Evolutionary conservation across 2,797 vertebrate genomes (phyloP).

Genomic region (Percopsis omiscomaycus): DNA sequence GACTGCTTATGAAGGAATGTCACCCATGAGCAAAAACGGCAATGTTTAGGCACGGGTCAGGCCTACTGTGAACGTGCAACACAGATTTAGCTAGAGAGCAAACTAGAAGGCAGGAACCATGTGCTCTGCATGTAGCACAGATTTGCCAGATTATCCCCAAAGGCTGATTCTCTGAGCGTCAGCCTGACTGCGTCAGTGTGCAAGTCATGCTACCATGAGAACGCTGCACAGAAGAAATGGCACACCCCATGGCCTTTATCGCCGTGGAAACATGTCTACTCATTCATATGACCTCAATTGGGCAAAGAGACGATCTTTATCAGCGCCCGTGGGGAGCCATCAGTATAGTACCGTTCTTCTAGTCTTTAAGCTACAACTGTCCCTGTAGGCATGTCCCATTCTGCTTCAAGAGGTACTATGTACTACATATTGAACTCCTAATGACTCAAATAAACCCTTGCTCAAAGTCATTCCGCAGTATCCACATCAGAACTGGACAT

Average conservation of each 20-base stretch:
- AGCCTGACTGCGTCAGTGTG: slow-evolving; percentile 5
- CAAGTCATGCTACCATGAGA: background rate
- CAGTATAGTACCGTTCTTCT: no score
- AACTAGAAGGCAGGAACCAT: slow-evolving; percentile 21
- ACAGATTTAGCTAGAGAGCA: slow-evolving; percentile 3
- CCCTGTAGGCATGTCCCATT: background rate
- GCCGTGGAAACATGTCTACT: no score
- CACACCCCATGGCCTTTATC: no score
- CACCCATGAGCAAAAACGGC: background rate
- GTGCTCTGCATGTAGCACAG: slow-evolving; percentile 63
- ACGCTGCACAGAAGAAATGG: no score
- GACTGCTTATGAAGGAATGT: no score
- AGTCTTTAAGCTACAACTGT: no score
- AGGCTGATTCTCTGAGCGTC: background rate
- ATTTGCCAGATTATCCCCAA: slow-evolving; percentile 56
- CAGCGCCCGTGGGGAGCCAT: no score
- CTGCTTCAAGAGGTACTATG: background rate
- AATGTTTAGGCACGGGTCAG: slow-evolving; percentile 54
- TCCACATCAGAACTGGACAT: slow-evolving; percentile 61
- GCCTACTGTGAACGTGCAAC: slow-evolving; percentile 4
- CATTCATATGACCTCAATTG: no score
- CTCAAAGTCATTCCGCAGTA: slow-evolving; percentile 1
- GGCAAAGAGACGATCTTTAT: no score
- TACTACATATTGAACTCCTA: background rate
- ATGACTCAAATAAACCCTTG: no score